Conservation (phyloP, 2,888 invertebrate species). For the Phyllotreta cruciferae region DNA sequence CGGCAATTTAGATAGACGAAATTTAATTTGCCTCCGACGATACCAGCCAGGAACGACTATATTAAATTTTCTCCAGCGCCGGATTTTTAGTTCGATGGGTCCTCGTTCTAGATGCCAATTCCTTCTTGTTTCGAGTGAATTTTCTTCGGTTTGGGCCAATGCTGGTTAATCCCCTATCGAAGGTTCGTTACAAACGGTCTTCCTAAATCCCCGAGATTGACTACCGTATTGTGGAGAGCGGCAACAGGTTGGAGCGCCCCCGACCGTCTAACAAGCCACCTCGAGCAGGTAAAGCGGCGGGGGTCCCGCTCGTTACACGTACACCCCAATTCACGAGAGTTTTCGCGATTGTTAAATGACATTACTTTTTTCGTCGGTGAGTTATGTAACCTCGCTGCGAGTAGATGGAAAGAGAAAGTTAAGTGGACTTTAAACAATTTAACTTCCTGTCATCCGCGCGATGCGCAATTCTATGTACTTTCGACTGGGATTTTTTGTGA, state of each 20-base stretch:
- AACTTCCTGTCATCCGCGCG: too few relatives aligned
- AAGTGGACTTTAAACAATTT: too few relatives aligned
- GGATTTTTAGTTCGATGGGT: neutral
- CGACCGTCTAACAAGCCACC: conserved; percentile 48
- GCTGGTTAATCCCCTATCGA: too few relatives aligned
- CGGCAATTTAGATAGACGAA: neutral
- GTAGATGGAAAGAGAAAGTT: neutral
- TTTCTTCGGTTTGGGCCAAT: too few relatives aligned
- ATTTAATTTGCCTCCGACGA: neutral
- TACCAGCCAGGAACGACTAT: neutral
- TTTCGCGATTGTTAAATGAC: conserved; percentile 42
- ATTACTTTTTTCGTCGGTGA: conserved; percentile 9
- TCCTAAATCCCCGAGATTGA: neutral
- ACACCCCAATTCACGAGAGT: conserved; percentile 42
- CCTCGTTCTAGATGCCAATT: neutral
- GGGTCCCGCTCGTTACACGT: conserved; percentile 39
- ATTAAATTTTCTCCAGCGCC: neutral
- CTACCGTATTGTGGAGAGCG: conserved; percentile 12
- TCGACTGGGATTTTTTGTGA: too few relatives aligned
- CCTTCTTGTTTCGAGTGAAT: too few relatives aligned
- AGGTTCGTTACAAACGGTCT: too few relatives aligned
- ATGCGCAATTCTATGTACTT: too few relatives aligned
- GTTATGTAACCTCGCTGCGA: neutral
- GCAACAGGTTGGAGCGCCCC: conserved; percentile 29
- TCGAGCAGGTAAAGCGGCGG: conserved; percentile 46